Evolutionary conservation across 2,113 vertebrate genomes (phyloP).

Genomic region (Stomatorhinus ivindoensis): DNA sequence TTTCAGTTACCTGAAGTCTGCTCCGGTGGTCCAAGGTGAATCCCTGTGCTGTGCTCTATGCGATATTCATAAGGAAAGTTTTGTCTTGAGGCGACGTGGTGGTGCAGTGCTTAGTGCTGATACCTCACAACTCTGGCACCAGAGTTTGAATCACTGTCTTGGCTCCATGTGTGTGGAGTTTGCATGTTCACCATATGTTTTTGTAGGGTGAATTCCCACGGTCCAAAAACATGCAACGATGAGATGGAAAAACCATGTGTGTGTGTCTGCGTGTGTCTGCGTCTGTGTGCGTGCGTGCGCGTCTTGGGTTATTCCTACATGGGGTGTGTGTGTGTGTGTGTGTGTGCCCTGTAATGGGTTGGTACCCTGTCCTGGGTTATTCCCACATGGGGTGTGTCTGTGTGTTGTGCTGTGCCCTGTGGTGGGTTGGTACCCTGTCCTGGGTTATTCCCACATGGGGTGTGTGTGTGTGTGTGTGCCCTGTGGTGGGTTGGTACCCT

Average conservation of each 20-base stretch:
- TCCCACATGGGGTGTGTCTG: too few species aligned
- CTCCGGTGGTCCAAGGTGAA: neutral
- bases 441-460: too few species aligned
- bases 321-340: too few species aligned
- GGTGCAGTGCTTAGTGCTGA: neutral
- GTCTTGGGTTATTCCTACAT: neutral
- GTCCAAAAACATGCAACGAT: neutral
- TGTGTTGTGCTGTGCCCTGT: too few species aligned
- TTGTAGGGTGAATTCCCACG: neutral
- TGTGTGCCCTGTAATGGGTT: too few species aligned
- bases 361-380: too few species aligned
- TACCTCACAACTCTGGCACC: neutral
- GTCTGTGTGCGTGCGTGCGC: too few species aligned
- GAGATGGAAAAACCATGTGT: neutral
- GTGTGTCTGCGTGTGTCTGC: too few species aligned
- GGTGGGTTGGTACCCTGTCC: too few species aligned
- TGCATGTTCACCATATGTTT: neutral
- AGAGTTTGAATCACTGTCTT: neutral
- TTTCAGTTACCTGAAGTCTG: neutral
- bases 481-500: too few species aligned
- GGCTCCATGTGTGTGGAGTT: neutral
- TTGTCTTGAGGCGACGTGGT: neutral
- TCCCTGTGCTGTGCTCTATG: neutral
- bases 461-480: too few species aligned
- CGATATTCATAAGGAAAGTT: neutral